These are phyloP conservation scores for Stomorhina lunata DNA, from an alignment of 2,888 invertebrate species.

Conservation along the genomic window DNA sequence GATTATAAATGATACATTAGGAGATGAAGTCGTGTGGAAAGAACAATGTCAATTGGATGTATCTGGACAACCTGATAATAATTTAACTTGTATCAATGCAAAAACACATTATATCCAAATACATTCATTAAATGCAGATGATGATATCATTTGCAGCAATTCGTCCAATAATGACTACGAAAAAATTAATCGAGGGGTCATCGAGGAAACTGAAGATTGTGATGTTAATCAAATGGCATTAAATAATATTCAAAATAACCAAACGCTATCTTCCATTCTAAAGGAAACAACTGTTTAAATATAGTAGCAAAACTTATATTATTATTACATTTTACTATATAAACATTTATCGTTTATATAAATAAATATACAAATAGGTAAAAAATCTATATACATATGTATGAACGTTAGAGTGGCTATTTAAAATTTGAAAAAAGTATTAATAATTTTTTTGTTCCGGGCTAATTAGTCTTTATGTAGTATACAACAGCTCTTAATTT, in stretches of 20 bases:
- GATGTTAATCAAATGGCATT: constrained; percentile 11
- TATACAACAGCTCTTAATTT: too few species aligned
- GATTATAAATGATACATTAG: constrained; percentile 71
- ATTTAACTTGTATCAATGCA: constrained; percentile 44
- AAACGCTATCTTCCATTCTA: constrained; percentile 49
- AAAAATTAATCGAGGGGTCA: background rate
- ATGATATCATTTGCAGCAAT: constrained; percentile 31
- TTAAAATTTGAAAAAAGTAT: too few species aligned
- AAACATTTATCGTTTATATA: too few species aligned
- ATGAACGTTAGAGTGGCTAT: too few species aligned
- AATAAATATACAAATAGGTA: too few species aligned
- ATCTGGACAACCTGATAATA: constrained; percentile 43
- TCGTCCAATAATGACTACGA: background rate
- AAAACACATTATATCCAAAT: constrained; percentile 71
- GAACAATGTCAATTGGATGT: constrained; percentile 73
- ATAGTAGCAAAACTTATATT: too few species aligned
- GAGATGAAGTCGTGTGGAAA: constrained; percentile 74
- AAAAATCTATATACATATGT: too few species aligned
- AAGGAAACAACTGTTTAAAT: constrained; percentile 68
- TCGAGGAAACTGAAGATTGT: constrained; percentile 4
- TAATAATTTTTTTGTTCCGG: too few species aligned
- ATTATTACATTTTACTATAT: too few species aligned
- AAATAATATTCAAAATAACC: constrained; percentile 29
- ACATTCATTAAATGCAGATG: constrained; percentile 45
- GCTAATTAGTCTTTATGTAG: too few species aligned